phyloP scores from a whole-genome alignment of 2,113 vertebrate species.

The Tachuris rubrigastra region DNA sequence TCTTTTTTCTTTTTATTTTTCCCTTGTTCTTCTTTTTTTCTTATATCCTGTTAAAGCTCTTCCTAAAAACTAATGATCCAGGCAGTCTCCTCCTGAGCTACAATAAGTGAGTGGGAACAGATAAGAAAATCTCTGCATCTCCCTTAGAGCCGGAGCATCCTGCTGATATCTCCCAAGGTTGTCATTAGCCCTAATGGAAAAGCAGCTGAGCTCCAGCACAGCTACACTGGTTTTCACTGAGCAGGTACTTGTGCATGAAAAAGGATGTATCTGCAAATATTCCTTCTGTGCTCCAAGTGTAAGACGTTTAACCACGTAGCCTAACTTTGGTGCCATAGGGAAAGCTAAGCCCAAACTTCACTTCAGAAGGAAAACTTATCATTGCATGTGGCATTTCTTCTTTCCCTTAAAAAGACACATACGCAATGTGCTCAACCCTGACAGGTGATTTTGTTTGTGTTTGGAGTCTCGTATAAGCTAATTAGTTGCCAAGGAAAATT shows the following conservation, averaged over 20 bases:
- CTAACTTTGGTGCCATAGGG: not conserved
- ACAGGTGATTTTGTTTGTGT: not conserved
- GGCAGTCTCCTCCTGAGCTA: not conserved
- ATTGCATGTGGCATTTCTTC: not conserved
- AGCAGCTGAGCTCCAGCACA: not conserved
- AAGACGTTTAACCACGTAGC: not conserved
- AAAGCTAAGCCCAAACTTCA: not conserved
- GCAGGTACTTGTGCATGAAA: slow-evolving; percentile 11
- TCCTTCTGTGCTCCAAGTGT: not conserved
- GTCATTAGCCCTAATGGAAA: slow-evolving; percentile 34
- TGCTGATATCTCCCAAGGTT: slow-evolving; percentile 14
- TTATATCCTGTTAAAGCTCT: not conserved
- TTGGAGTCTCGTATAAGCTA: not conserved
- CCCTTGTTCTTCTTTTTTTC: not conserved
- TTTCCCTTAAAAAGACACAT: not conserved
- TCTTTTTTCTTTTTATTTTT: not conserved
- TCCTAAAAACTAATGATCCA: slow-evolving; percentile 34
- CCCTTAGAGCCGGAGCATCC: not conserved
- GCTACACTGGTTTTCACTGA: not conserved
- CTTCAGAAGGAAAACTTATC: not conserved
- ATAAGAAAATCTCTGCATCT: slow-evolving; percentile 23
- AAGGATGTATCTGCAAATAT: not conserved
- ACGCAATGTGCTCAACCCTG: not conserved
- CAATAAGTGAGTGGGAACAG: slow-evolving; percentile 14
- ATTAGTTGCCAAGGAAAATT: not conserved